Evolutionary conservation across 2,888 invertebrate species (phyloP).

Genomic region (Mamestra brassicae): DNA sequence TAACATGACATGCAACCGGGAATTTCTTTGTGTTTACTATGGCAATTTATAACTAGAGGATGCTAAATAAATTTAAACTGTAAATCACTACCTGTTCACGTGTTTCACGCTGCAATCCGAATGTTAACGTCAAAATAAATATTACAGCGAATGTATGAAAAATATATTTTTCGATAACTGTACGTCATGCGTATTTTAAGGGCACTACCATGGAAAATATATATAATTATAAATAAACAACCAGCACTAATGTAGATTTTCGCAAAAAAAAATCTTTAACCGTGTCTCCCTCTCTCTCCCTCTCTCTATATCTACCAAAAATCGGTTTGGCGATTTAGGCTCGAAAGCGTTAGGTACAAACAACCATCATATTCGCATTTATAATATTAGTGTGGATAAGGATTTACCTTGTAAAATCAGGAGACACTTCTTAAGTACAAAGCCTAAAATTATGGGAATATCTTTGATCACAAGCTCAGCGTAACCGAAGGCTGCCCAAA

Average conservation of each 20-base stretch:
- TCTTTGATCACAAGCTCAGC: not conserved
- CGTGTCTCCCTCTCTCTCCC: no score
- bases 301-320: no score
- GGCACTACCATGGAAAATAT: no score
- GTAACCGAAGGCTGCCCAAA: constrained; percentile 14
- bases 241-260: no score
- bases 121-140: constrained; percentile 40
- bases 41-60: constrained; percentile 16
- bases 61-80: constrained; percentile 48
- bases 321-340: no score
- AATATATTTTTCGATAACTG: not conserved
- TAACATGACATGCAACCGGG: not conserved
- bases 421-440: not conserved
- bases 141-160: not conserved
- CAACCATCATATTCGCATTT: no score
- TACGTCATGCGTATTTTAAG: constrained; percentile 14
- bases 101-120: constrained; percentile 25
- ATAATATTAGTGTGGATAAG: no score
- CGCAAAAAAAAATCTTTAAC: no score
- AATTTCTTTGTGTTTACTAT: constrained; percentile 4
- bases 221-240: no score
- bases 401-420: not conserved
- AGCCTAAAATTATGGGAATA: not conserved
- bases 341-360: not conserved
- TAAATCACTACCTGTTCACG: constrained; percentile 48